These are phyloP conservation scores for Orthosia gothica DNA, from an alignment of 2,888 invertebrate genomes.

Conservation along the genomic window DNA sequence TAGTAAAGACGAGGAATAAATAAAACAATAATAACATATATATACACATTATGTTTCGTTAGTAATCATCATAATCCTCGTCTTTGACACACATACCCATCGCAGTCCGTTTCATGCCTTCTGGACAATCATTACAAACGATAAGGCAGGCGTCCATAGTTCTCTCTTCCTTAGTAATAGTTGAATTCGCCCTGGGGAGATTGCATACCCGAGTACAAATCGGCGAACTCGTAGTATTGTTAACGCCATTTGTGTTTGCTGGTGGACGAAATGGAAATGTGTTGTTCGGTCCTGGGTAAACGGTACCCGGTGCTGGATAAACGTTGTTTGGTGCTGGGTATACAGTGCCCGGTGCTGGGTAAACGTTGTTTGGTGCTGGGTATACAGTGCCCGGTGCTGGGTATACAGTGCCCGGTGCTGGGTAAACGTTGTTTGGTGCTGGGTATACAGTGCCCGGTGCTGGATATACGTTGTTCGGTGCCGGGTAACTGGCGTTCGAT, in stretches of 20 bases:
- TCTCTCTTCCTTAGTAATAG: background rate
- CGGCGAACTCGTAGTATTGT: constrained; percentile 2
- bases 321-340: background rate
- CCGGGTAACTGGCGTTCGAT: background rate
- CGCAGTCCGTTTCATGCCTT: background rate
- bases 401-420: background rate
- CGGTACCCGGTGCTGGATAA: background rate
- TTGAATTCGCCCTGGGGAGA: background rate
- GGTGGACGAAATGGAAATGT: background rate
- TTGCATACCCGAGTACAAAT: constrained; percentile 23
- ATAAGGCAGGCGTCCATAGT: constrained; percentile 23
- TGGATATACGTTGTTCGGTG: background rate
- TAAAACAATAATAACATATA: no score
- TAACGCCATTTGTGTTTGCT: background rate
- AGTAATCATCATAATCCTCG: background rate
- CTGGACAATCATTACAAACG: background rate
- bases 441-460: background rate
- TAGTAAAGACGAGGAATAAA: no score
- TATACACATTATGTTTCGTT: no score
- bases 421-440: background rate
- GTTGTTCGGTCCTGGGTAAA: constrained; percentile 2
- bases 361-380: background rate
- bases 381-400: background rate
- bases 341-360: no score
- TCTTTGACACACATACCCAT: constrained; percentile 15